These are phyloP conservation scores for Fissipunctia ypsillon DNA, from an alignment of 2,888 invertebrate genomes.

Conservation along the genomic window DNA sequence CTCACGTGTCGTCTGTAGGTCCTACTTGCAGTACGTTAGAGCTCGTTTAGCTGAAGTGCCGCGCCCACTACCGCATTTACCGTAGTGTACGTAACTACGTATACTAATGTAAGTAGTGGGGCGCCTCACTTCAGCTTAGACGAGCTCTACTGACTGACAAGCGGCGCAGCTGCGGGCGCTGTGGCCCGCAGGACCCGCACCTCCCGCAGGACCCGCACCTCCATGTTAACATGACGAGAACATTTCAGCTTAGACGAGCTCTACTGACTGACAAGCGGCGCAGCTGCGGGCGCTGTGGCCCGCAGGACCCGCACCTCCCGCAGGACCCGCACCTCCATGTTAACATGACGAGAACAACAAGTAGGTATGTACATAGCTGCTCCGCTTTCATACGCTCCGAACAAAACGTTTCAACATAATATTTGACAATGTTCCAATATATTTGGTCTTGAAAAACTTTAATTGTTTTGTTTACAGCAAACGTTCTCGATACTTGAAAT, in stretches of 20 bases:
- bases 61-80: no score
- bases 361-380: neutral
- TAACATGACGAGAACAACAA: slow-evolving; percentile 16
- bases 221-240: slow-evolving; percentile 8
- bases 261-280: no score
- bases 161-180: no score
- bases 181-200: no score
- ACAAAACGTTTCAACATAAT: slow-evolving; percentile 37
- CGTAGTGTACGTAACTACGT: no score
- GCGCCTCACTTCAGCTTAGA: no score
- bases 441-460: slow-evolving; percentile 15
- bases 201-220: neutral
- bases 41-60: no score
- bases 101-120: no score
- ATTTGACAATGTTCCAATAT: slow-evolving; percentile 54
- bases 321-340: neutral
- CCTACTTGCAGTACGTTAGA: no score
- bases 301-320: neutral
- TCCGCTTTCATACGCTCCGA: slow-evolving; percentile 6
- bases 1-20: neutral
- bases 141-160: no score
- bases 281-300: no score
- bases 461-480: slow-evolving; percentile 32
- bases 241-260: no score
- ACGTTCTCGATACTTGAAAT: slow-evolving; percentile 11